Evolutionary conservation across 2,113 vertebrate genomes (phyloP), one percentile per base, ranked within the genome.

Genomic region (Seriola quinqueradiata): DNA sequence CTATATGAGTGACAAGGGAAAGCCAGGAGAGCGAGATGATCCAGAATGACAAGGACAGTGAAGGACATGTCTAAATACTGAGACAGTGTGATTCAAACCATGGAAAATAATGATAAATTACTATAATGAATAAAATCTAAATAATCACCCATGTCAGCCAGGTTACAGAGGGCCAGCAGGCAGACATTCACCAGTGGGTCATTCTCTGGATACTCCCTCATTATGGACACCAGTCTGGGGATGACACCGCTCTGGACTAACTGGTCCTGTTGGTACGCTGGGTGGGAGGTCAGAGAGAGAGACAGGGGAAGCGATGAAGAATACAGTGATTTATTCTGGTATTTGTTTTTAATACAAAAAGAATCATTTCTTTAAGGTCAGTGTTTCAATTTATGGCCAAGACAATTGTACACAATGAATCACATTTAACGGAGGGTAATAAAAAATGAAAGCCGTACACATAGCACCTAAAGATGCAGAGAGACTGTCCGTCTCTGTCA

Each of bases 151-250:
- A 98, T 93, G 42, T 97, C 96, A 76, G 96, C 96, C 52, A 98
- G 94, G 75, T 96, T 97, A 77, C 95, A 96, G 80, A 98, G 91
- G 12, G 97, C 97, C 94, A 97, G 70, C 10, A 98, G 92, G 79
- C 95, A 96, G 71, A 97, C 97, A 0, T 96, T 97, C 72, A 97
- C 92, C 64, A 98, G 95, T 0, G 96, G 93, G 77, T 98, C 96
- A 1, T 95, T 97, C 73, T 96, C 95, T 58, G 96, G 95, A 46
- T 96, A 95, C 61, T 95, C 90, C 0, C 92, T 94, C 90, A 97
- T 92, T 71, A 97, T 97, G 83, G 87, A 92, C 44, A 97, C 93
- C 60, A 98, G 92, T 9, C 95, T 94, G 84, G 95, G 92, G 75
- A 97, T 96, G 0, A 97, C 96, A 38, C 96, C 96, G 57, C 82